Base-by-base conservation (phyloP, 2,113 vertebrate species). In the Elaphurus davidianus region DNA sequence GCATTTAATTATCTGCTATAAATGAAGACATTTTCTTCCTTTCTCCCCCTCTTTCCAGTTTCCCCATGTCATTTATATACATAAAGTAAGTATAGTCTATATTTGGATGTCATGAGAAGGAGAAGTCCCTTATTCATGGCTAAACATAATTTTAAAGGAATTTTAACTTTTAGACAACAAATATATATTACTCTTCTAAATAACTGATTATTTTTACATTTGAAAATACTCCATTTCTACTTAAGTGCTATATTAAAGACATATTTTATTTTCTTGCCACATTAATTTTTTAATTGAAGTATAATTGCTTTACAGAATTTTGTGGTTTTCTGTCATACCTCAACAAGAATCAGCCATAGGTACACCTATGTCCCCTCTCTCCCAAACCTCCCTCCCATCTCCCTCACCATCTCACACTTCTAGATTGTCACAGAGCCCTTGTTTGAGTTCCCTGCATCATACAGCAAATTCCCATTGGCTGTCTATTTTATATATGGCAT, bases 1-100 rank as follows among this genome's bases (percentile, higher is more conserved):
- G 64, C 96, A 83, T 97, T 98, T 98, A 98, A 98, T 98, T 91
- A 95, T 97, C 94, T 98, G 97, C 86, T 98, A 96, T 97, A 98
- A 92, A 96, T 85, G 82, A 90, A 95, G n/a, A 86, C 92, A n/a
- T 97, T 98, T 98, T 98, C 62, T 97, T 98, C 76, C 64, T 60
- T 97, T 59, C 13, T n/a, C 87, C 1, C 28, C 0, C 52, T 25
- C n/a, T 94, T 90, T 96, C 60, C 54, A 76, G 30, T 74, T 92
- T 94, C 59, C 62, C 43, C 64, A 4, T 55, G 43, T 94, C 60
- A 87, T 89, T 91, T 85, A 17, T 47, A 76, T 43, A 28, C 17
- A 43, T 50, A 36, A 0, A 86, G 36, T 88, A 94, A 97, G 45
- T 36, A 81, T 54, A 47, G 40, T 23, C 54, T 95, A 1, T 85